Conservation (phyloP, 2,888 invertebrate genomes). For the Trypoxylon attenuatum region DNA sequence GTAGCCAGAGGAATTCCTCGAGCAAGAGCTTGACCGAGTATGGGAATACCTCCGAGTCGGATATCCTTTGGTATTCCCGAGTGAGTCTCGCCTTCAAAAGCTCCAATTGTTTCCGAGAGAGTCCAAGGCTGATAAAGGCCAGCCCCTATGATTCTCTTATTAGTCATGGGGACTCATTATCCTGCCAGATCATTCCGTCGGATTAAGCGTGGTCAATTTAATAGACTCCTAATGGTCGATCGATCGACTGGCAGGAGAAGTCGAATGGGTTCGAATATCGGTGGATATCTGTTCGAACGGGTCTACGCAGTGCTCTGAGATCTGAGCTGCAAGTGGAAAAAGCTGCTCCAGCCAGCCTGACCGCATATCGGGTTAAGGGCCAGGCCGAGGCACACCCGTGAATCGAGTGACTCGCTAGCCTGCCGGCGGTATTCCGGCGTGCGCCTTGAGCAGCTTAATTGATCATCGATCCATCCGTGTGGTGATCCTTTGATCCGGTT, state of each 20-base stretch:
- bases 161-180: conserved; percentile 9
- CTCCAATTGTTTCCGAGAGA: conserved; percentile 37
- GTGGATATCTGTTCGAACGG: too few relatives aligned
- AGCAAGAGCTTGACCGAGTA: neutral
- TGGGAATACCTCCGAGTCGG: conserved; percentile 23
- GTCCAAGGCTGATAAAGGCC: too few relatives aligned
- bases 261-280: too few relatives aligned
- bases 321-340: too few relatives aligned
- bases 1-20: conserved; percentile 10
- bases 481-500: conserved; percentile 47
- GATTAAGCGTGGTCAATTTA: neutral
- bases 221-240: neutral
- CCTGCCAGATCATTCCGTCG: neutral
- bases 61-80: conserved; percentile 31
- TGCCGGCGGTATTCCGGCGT: conserved; percentile 46
- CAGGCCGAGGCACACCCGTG: neutral
- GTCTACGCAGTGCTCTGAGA: too few relatives aligned
- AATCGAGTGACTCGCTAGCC: conserved; percentile 22
- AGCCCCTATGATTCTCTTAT: conserved; percentile 24
- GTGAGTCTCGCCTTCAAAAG: conserved; percentile 15
- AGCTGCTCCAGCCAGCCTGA: too few relatives aligned
- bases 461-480: conserved; percentile 37
- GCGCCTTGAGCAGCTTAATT: conserved; percentile 33
- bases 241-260: too few relatives aligned
- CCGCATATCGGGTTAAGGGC: too few relatives aligned